A percentile compares a stretch with the other conserved stretches of the same genome.
Conservation (phyloP, 2,113 vertebrate genomes). For the Lycaon pictus region DNA sequence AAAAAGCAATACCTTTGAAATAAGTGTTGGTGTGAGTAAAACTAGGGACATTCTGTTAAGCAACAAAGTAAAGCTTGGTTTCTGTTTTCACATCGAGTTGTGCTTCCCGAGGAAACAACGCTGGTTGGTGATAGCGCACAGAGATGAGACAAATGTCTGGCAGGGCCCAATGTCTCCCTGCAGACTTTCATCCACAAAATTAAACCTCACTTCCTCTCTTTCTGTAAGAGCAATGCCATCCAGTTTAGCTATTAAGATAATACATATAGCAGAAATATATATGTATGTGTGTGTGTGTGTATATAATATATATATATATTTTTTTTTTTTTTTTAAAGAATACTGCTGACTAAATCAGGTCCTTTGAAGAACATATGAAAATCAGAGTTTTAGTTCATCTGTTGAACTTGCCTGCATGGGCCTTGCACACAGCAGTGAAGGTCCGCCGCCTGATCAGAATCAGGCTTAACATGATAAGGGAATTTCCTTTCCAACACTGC, state of each 20-base stretch:
- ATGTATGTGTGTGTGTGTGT: not conserved
- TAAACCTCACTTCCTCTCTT: not conserved
- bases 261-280: not conserved
- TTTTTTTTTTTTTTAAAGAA: not conserved
- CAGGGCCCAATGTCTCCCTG: not conserved
- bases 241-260: not conserved
- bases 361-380: not conserved
- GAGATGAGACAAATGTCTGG: conserved; percentile 39
- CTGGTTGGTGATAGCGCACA: not conserved
- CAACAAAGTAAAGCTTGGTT: not conserved
- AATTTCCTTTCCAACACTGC: not conserved
- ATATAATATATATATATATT: not conserved
- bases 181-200: not conserved
- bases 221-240: not conserved
- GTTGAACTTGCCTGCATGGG: not conserved
- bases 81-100: not conserved
- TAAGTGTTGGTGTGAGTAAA: not conserved
- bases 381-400: not conserved
- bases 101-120: not conserved
- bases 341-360: not conserved
- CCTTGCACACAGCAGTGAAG: not conserved
- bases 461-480: not conserved
- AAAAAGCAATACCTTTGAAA: not conserved
- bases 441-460: not conserved
- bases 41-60: not conserved